Base-by-base conservation (phyloP, 2,888 invertebrate genomes). In the Euclidia mi region DNA sequence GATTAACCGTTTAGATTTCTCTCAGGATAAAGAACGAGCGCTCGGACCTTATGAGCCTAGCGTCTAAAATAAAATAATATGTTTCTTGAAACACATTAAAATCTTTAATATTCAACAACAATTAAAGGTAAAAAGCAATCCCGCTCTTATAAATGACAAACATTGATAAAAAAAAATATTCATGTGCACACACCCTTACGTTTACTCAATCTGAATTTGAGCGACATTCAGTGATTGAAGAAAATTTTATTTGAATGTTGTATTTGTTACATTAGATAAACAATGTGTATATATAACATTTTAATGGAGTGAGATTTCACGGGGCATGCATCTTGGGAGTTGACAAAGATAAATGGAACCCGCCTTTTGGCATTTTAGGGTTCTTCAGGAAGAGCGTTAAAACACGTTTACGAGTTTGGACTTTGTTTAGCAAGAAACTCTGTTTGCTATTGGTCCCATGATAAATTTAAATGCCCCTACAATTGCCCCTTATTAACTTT, bases 241-340 rank as follows among this genome's bases (percentile, higher is more conserved):
- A 61, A 76, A 77, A 72, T 72, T 65, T 72, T 75, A 63, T 66
- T 65, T 71, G 56, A 58, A 76, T 77, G 56, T 71, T 63, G 65
- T 65, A 74, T 76, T 76, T 76, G 70, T 72, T 43, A 64, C 69
- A 40, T 63, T 35, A 49, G 57, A 59, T 76, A 59, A 68, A 75
- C 64, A 67, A 79, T n/a, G n/a, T n/a, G n/a, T n/a, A n/a, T n/a
- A n/a, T n/a, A n/a, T n/a, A n/a, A n/a, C n/a, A n/a, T 81, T 87
- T 83, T 81, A 88, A 88, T 84, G 85, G 87, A 85, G 84, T 83
- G 76, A 84, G 87, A 87, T 87, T 88, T 87, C 86, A 88, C 87
- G 82, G 86, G 86, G 86, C 84, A 87, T 84, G 82, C 82, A 79
- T 79, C 82, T 63, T 58, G 82, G 78, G 84, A 84, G 82, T 82